Conservation (phyloP, 2,888 invertebrate species). For the Tuberolachnus salignus region DNA sequence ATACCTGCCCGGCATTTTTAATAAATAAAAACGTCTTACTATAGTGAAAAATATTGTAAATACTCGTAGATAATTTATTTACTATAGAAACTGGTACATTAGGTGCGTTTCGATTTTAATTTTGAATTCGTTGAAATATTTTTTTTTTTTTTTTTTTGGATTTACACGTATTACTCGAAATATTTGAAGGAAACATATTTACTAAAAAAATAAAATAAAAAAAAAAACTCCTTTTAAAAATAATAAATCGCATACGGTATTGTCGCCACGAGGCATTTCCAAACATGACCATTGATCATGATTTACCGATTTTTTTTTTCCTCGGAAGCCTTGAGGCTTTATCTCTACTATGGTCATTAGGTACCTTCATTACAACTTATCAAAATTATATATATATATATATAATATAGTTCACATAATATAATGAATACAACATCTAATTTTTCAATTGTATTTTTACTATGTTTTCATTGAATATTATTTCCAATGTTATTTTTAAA, state of each 20-base stretch:
- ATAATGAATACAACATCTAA: neutral
- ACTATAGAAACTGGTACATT: too few species aligned
- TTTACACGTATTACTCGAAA: neutral
- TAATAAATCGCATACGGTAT: slow-evolving; percentile 4
- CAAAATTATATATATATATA: neutral
- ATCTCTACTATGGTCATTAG: slow-evolving; percentile 14
- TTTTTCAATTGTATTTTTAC: neutral
- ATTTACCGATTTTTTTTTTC: slow-evolving; percentile 29
- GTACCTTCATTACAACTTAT: slow-evolving; percentile 4
- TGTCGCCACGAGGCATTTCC: slow-evolving; percentile 4
- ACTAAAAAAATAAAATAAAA: neutral
- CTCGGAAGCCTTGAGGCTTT: neutral
- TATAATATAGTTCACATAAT: neutral
- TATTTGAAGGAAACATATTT: neutral
- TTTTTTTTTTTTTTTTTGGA: neutral
- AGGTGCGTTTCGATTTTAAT: neutral
- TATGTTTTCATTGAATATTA: slow-evolving; percentile 1
- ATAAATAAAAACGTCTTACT: too few species aligned
- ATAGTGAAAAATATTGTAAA: too few species aligned
- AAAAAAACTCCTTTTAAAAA: slow-evolving; percentile 5
- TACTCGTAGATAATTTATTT: too few species aligned
- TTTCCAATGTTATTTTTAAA: neutral
- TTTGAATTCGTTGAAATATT: neutral
- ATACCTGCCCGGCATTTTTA: too few species aligned
- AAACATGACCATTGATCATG: slow-evolving; percentile 14